Conservation (phyloP, 2,113 vertebrate species). For the Raja brachyura region DNA sequence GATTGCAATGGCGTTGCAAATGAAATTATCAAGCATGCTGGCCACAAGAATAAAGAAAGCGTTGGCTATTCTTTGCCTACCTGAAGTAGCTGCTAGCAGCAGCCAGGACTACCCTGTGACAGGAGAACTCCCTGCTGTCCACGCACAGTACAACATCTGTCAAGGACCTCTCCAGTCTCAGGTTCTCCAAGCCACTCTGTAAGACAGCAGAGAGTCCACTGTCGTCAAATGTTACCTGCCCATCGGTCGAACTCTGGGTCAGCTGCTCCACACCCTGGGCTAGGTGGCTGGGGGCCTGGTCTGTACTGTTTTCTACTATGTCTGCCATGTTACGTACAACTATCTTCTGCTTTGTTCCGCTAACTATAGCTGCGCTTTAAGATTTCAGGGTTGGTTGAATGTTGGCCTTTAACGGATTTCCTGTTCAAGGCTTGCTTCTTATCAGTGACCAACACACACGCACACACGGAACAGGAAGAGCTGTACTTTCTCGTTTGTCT, state of each 20-base stretch:
- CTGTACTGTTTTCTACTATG: slow-evolving; percentile 70
- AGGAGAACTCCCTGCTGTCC: slow-evolving; percentile 75
- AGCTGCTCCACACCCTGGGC: slow-evolving; percentile 50
- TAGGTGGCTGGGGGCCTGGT: slow-evolving; percentile 50
- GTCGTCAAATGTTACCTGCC: slow-evolving; percentile 71
- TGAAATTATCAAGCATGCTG: background rate
- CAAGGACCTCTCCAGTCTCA: slow-evolving; percentile 77
- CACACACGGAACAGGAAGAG: slow-evolving; percentile 76
- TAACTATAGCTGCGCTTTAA: background rate
- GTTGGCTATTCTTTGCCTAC: slow-evolving; percentile 53
- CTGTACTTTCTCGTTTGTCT: slow-evolving; percentile 71
- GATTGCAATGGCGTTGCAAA: background rate
- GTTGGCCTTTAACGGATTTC: slow-evolving; percentile 68
- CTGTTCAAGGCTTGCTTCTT: slow-evolving; percentile 65
- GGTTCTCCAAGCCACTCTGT: slow-evolving; percentile 79
- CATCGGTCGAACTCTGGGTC: slow-evolving; percentile 55
- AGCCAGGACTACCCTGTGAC: slow-evolving; percentile 84
- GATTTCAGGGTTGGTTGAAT: slow-evolving; percentile 53
- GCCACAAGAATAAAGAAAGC: background rate
- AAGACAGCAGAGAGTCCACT: slow-evolving; percentile 73
- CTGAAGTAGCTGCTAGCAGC: slow-evolving; percentile 96
- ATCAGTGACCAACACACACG: slow-evolving; percentile 58
- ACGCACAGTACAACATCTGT: slow-evolving; percentile 80
- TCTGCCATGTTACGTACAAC: slow-evolving; percentile 63
- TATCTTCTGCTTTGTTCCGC: slow-evolving; percentile 32